These are phyloP conservation scores for Cepaea hortensis DNA, from an alignment of 2,888 invertebrate species.

Conservation along the genomic window DNA sequence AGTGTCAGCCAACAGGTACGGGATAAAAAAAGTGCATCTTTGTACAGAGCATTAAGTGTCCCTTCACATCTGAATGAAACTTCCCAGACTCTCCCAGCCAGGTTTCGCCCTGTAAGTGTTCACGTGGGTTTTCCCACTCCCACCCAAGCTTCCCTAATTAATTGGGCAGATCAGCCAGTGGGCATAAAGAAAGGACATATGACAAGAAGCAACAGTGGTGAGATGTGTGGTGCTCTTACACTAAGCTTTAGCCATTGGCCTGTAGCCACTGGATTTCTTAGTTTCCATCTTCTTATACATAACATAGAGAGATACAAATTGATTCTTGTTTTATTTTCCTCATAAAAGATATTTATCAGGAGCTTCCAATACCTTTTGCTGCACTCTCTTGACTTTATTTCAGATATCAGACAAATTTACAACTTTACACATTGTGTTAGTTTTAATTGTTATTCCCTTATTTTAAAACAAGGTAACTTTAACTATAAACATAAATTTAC, in stretches of 20 bases:
- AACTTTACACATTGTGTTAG: not conserved
- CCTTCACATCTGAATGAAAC: slow-evolving; percentile 2
- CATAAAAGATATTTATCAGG: not conserved
- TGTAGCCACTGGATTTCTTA: not conserved
- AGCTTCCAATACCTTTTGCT: not conserved
- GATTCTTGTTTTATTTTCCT: not conserved
- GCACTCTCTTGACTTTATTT: not conserved
- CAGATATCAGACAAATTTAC: not conserved
- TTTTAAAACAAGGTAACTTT: not conserved
- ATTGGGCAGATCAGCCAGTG: slow-evolving; percentile 10
- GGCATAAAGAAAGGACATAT: slow-evolving; percentile 9
- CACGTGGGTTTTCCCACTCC: not conserved
- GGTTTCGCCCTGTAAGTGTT: not conserved
- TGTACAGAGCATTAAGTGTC: slow-evolving; percentile 16
- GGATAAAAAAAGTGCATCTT: not conserved
- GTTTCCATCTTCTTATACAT: not conserved
- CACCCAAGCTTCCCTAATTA: not conserved
- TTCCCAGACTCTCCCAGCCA: no score
- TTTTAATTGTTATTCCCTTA: not conserved
- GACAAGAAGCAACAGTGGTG: slow-evolving; percentile 18
- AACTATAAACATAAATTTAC: not conserved
- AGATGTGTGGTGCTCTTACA: slow-evolving; percentile 18
- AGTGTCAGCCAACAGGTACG: not conserved
- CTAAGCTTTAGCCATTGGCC: slow-evolving; percentile 3
- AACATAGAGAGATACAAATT: slow-evolving; percentile 7